These are phyloP conservation scores for Sycobia sp. DNA, from an alignment of 1,140 invertebrate genomes.

Conservation along the genomic window DNA sequence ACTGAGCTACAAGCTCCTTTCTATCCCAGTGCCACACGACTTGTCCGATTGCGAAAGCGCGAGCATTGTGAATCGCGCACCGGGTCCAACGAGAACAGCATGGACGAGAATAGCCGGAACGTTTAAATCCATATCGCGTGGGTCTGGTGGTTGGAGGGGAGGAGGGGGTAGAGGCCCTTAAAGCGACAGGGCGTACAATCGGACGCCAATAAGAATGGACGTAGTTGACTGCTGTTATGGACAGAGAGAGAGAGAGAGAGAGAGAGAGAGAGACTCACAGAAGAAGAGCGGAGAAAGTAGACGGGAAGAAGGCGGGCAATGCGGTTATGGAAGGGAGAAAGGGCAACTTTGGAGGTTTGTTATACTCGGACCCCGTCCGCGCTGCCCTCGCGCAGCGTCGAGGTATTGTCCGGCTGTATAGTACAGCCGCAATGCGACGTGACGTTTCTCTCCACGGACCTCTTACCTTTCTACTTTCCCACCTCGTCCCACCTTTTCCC, in stretches of 20 bases:
- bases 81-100: too few relatives aligned
- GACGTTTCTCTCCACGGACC: slow-evolving; percentile 30
- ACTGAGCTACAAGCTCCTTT: too few relatives aligned
- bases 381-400: too few relatives aligned
- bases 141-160: too few relatives aligned
- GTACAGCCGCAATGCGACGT: slow-evolving; percentile 53
- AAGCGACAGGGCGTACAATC: slow-evolving; percentile 12
- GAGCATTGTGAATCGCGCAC: too few relatives aligned
- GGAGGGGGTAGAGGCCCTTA: slow-evolving; percentile 7
- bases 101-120: slow-evolving; percentile 12
- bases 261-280: background rate
- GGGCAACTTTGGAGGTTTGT: slow-evolving; percentile 48
- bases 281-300: background rate
- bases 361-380: too few relatives aligned
- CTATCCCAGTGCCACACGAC: too few relatives aligned
- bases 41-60: too few relatives aligned
- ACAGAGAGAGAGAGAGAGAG: slow-evolving; percentile 5
- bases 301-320: slow-evolving; percentile 35
- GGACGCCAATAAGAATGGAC: slow-evolving; percentile 19
- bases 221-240: background rate
- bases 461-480: background rate
- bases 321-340: too few relatives aligned
- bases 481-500: background rate
- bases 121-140: slow-evolving; percentile 26
- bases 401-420: slow-evolving; percentile 45